phyloP scores from a whole-genome alignment of 64 coral and sea anemone genomes.

The Montipora cactus region DNA sequence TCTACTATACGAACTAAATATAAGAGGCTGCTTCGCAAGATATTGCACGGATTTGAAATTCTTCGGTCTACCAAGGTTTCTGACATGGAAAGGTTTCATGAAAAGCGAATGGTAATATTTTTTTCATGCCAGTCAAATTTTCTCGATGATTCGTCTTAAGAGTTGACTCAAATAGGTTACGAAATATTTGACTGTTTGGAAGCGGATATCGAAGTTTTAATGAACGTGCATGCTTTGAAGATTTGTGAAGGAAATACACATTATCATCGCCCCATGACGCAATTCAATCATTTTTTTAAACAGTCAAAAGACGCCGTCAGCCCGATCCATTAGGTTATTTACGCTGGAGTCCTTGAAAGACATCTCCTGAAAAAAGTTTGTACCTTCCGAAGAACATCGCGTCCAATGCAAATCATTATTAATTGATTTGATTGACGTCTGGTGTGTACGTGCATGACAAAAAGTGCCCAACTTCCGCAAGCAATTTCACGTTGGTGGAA shows the following conservation, averaged over 20 bases:
- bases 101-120: constrained; percentile 18
- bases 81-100: not conserved
- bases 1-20: not conserved
- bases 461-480: not conserved
- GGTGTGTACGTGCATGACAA: not conserved
- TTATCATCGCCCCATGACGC: no score
- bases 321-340: not conserved
- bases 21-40: not conserved
- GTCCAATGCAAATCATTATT: no score
- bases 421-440: not conserved
- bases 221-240: not conserved
- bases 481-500: not conserved
- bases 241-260: no score
- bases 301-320: not conserved
- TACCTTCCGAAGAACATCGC: no score
- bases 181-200: no score
- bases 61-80: not conserved
- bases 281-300: not conserved
- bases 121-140: not conserved
- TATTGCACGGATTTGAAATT: not conserved
- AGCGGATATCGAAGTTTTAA: not conserved
- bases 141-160: no score
- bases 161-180: not conserved
- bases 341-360: not conserved
- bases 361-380: no score